Conservation (phyloP, 2,888 invertebrate genomes). For the Lochmaea crataegi region DNA sequence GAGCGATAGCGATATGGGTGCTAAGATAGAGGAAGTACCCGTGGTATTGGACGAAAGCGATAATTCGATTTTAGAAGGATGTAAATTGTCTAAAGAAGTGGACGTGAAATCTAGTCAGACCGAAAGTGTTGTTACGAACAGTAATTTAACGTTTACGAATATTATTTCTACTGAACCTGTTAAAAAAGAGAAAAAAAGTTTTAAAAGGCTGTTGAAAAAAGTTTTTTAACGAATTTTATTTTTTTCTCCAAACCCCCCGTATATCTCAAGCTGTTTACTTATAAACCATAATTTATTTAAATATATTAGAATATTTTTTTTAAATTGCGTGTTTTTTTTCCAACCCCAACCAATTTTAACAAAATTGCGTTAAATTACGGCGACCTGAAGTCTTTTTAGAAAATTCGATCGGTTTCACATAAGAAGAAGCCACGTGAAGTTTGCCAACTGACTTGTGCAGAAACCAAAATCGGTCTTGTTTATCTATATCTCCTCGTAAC, state of each 20-base stretch:
- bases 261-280: constrained; percentile 8
- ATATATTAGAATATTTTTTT: constrained; percentile 20
- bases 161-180: constrained; percentile 55
- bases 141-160: constrained; percentile 22
- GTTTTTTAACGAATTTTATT: constrained; percentile 69
- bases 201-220: constrained; percentile 83
- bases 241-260: neutral
- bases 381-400: too few relatives aligned
- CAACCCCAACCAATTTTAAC: neutral
- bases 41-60: constrained; percentile 63
- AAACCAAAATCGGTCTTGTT: too few relatives aligned
- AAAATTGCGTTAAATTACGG: neutral
- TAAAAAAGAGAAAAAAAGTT: constrained; percentile 73
- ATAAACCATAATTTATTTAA: constrained; percentile 17
- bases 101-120: constrained; percentile 38
- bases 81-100: constrained; percentile 49
- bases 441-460: too few relatives aligned
- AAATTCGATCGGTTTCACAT: too few relatives aligned
- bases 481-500: too few relatives aligned
- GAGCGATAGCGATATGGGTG: constrained; percentile 28
- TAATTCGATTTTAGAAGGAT: constrained; percentile 58
- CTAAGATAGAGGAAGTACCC: constrained; percentile 56
- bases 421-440: too few relatives aligned
- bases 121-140: constrained; percentile 2
- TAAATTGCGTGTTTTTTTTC: neutral